Conservation (phyloP, 1,140 invertebrate genomes). For the Heliconius hermathena region DNA sequence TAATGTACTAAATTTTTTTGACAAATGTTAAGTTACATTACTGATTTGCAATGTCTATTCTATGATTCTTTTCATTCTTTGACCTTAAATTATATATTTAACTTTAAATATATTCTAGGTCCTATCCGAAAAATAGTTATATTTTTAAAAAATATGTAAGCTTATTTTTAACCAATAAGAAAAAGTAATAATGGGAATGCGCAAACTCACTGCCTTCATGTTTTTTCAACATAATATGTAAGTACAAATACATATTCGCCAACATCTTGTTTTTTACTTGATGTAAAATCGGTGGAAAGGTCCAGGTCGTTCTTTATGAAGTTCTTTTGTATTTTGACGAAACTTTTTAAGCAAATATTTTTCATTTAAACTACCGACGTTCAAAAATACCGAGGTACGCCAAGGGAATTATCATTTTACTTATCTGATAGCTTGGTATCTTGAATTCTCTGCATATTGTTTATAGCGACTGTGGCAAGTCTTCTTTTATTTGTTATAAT, state of each 20-base stretch:
- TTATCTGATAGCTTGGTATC: neutral
- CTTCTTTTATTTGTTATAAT: neutral
- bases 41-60: no score
- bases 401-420: neutral
- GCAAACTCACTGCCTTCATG: no score
- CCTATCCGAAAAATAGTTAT: no score
- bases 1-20: no score
- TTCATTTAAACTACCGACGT: slow-evolving; percentile 13
- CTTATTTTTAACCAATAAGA: no score
- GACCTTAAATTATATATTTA: no score
- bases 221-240: no score
- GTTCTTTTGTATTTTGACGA: slow-evolving; percentile 38
- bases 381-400: neutral
- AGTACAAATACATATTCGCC: neutral
- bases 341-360: slow-evolving; percentile 38
- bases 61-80: no score
- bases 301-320: slow-evolving; percentile 7
- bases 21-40: no score
- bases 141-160: no score
- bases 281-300: neutral
- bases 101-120: no score
- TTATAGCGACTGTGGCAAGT: neutral
- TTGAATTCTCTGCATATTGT: neutral
- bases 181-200: no score
- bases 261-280: neutral